phyloP scores from a whole-genome alignment of 2,113 vertebrate species.

The Myotis yumanensis region DNA sequence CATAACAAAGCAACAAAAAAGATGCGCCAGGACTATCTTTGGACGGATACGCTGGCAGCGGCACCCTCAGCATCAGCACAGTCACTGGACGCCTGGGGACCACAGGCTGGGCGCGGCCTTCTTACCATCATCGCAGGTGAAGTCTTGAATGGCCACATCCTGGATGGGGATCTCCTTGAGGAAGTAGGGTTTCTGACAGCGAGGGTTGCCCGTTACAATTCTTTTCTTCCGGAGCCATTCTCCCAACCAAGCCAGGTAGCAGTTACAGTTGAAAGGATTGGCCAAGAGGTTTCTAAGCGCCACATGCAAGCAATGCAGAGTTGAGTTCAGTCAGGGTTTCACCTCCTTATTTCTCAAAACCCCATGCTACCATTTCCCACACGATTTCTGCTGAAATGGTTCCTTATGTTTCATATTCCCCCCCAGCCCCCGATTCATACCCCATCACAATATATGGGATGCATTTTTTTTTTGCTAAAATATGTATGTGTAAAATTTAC shows the following conservation, averaged over 20 bases:
- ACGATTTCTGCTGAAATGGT: not conserved
- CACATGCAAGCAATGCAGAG: not conserved
- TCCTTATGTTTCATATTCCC: not conserved
- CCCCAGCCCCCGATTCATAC: not conserved
- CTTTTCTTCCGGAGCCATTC: slow-evolving; percentile 97
- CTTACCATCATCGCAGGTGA: slow-evolving; percentile 97
- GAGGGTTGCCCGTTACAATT: slow-evolving; percentile 97
- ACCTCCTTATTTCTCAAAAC: not conserved
- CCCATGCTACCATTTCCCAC: not conserved
- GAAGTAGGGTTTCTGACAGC: slow-evolving; percentile 98
- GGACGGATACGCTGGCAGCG: fast-evolving
- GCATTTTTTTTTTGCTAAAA: slow-evolving; percentile 24
- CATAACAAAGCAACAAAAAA: not conserved
- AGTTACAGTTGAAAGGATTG: slow-evolving; percentile 99
- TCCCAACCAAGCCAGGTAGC: slow-evolving; percentile 96
- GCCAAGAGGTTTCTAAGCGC: slow-evolving; percentile 93
- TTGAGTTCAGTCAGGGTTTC: not conserved
- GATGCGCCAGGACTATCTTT: fast-evolving
- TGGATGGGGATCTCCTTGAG: slow-evolving; percentile 99
- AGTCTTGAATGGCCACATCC: slow-evolving; percentile 98
- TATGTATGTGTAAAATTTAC: slow-evolving; percentile 41
- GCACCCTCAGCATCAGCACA: fast-evolving
- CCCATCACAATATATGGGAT: not conserved
- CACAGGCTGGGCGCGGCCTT: not conserved
- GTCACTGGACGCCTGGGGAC: fast-evolving